Percentiles rank a stretch among this genome's conserved stretches.
Conservation (phyloP, 2,888 invertebrate genomes). For the Galeruca laticollis region DNA sequence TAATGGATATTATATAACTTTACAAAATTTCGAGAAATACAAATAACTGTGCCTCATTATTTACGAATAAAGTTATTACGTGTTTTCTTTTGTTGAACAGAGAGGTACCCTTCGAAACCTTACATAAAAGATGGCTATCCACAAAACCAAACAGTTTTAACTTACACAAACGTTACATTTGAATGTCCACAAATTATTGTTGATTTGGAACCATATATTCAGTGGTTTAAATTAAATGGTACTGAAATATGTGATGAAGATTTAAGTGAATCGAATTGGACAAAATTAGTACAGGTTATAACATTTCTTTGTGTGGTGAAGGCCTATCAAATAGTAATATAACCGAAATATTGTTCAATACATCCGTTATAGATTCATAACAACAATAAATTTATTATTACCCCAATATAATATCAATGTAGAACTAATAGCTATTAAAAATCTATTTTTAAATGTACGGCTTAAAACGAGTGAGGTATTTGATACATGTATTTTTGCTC, state of each 20-base stretch:
- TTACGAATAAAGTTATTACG: neutral
- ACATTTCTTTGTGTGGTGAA: conserved; percentile 23
- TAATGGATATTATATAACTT: neutral
- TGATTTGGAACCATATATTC: conserved; percentile 85
- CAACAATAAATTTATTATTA: conserved; percentile 6
- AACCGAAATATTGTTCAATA: conserved; percentile 5
- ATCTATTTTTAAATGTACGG: neutral
- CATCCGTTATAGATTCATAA: neutral
- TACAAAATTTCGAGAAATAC: neutral
- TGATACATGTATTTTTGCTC: neutral
- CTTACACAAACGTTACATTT: conserved; percentile 79
- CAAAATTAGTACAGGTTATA: conserved; percentile 64
- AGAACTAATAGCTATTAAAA: neutral
- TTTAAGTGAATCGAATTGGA: conserved; percentile 62
- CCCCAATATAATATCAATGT: neutral
- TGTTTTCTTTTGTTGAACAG: conserved; percentile 66
- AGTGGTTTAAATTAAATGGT: conserved; percentile 77
- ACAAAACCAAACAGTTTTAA: conserved; percentile 81
- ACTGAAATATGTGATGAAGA: conserved; percentile 46
- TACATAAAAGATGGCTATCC: conserved; percentile 86
- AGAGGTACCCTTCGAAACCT: conserved; percentile 86
- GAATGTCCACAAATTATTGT: conserved; percentile 83
- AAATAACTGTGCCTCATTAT: neutral
- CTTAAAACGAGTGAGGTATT: neutral
- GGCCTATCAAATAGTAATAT: conserved; percentile 13